phyloP scores from a whole-genome alignment of 2,888 invertebrate species.

The Xestobium rufovillosum region DNA sequence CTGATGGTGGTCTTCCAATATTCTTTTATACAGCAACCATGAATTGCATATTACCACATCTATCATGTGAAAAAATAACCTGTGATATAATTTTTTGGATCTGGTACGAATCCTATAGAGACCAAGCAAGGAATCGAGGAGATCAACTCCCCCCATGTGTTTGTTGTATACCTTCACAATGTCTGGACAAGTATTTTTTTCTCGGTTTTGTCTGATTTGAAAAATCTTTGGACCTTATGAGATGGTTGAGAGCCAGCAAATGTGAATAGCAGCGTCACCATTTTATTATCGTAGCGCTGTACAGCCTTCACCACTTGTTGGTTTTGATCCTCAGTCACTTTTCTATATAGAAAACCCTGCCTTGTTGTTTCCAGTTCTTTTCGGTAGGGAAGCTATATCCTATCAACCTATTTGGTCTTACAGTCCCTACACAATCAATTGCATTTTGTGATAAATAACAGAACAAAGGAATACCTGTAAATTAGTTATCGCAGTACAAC shows the following conservation, averaged over 20 bases:
- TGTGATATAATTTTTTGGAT: conserved; percentile 22
- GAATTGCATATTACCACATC: conserved; percentile 25
- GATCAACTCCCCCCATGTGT: conserved; percentile 28
- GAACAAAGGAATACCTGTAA: conserved; percentile 23
- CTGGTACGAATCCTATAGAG: conserved; percentile 22
- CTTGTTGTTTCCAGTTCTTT: no score
- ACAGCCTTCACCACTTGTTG: no score
- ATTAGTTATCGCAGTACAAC: conserved; percentile 31
- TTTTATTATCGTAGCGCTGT: conserved; percentile 36
- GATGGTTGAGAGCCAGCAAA: conserved; percentile 31
- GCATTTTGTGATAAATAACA: no score
- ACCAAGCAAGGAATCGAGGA: conserved; percentile 27
- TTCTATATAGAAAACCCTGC: no score
- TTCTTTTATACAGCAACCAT: conserved; percentile 23
- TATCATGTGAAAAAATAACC: conserved; percentile 23
- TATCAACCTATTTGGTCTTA: no score
- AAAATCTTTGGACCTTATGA: conserved; percentile 9
- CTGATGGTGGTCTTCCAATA: no score
- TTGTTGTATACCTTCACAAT: conserved; percentile 26
- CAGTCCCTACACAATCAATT: no score
- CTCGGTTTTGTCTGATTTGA: conserved; percentile 16
- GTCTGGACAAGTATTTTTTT: conserved; percentile 24
- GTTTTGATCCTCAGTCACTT: no score
- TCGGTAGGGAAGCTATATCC: no score
- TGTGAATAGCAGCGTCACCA: conserved; percentile 32